A percentile compares a stretch with the other conserved stretches of the same genome.
Conservation (phyloP, 2,797 vertebrate species). For the Chloroceryle inda region DNA sequence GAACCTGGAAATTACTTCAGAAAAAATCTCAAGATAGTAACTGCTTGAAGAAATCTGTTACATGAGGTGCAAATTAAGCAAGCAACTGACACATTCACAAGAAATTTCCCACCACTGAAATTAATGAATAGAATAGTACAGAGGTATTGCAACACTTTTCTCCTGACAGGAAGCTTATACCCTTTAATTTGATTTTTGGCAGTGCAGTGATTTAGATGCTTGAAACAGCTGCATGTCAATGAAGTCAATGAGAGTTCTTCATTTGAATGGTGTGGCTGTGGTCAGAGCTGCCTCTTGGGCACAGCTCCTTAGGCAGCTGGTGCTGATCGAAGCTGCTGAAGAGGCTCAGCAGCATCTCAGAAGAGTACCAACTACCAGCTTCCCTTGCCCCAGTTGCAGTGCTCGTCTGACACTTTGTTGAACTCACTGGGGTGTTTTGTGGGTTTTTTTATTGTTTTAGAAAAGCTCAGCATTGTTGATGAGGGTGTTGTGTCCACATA, state of each 20-base stretch:
- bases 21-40: background rate
- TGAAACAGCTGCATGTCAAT: background rate
- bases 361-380: background rate
- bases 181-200: background rate
- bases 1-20: background rate
- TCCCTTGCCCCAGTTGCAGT: background rate
- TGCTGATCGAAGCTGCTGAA: background rate
- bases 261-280: background rate
- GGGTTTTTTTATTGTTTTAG: background rate
- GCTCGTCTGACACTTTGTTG: background rate
- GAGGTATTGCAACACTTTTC: background rate
- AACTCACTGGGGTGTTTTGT: background rate
- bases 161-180: background rate
- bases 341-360: background rate
- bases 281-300: background rate
- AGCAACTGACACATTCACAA: background rate
- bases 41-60: background rate
- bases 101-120: background rate
- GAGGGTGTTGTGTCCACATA: background rate
- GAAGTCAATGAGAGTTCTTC: background rate
- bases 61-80: background rate
- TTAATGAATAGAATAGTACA: background rate
- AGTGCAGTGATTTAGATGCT: background rate
- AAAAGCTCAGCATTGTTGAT: background rate
- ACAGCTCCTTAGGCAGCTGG: fast-evolving